Conservation (phyloP, 2,888 invertebrate species). For the Ormyrus rosae region DNA sequence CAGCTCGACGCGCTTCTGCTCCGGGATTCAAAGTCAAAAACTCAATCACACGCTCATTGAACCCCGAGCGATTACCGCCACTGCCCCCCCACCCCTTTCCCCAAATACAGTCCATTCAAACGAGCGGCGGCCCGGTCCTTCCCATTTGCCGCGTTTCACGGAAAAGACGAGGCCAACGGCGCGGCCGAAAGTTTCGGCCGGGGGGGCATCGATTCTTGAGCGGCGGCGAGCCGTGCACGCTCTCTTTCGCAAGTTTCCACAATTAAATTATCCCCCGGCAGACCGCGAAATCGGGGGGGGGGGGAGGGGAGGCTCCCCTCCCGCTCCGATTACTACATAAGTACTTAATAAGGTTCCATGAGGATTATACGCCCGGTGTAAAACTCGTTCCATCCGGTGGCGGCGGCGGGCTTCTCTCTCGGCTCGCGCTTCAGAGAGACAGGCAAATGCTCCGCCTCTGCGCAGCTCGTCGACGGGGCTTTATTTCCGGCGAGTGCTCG, state of each 20-base stretch:
- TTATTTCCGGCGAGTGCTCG: slow-evolving; percentile 28
- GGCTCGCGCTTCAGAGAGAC: background rate
- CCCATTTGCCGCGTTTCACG: slow-evolving; percentile 43
- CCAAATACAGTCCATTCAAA: slow-evolving; percentile 24
- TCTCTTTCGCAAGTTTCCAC: slow-evolving; percentile 27
- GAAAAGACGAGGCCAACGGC: slow-evolving; percentile 44
- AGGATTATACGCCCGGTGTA: slow-evolving; percentile 21
- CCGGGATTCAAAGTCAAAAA: slow-evolving; percentile 57
- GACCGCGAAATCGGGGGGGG: slow-evolving; percentile 20
- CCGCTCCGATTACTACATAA: slow-evolving; percentile 22
- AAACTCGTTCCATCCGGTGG: slow-evolving; percentile 7
- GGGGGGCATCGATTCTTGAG: slow-evolving; percentile 41
- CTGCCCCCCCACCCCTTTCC: background rate
- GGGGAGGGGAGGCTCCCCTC: background rate
- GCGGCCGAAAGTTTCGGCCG: slow-evolving; percentile 17
- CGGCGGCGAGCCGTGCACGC: background rate
- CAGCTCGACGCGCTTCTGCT: background rate
- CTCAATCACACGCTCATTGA: slow-evolving; percentile 59
- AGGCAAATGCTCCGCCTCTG: slow-evolving; percentile 1
- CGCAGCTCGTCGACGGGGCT: background rate
- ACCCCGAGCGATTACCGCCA: slow-evolving; percentile 47
- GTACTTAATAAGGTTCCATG: slow-evolving; percentile 52
- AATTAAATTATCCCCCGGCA: slow-evolving; percentile 50
- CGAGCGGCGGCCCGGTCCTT: background rate
- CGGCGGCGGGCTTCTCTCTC: too few species aligned